Base-by-base conservation (phyloP, 2,113 vertebrate species). In the Brachyhypopomus gauderio region DNA sequence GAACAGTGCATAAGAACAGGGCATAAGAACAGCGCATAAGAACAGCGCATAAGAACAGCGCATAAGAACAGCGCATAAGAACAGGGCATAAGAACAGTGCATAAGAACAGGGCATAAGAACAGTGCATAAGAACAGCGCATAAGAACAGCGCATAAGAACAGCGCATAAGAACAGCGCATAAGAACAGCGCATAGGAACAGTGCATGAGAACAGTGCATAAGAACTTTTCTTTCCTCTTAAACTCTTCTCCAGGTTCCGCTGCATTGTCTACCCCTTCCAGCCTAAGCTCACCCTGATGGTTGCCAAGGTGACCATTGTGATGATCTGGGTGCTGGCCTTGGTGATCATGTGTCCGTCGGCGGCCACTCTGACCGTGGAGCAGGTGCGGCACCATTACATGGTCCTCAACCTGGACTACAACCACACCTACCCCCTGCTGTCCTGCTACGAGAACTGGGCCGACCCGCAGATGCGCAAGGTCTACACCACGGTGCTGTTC, bases 401-500 rank as follows among this genome's bases (percentile, higher is more conserved):
- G 87, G 87, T 95, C 19, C 66, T 89, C 87, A 83, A 90, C 9
- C 63, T 88, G 0, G 87, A 93, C 73, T 89, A 87, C 83, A 94
- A 92, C 86, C 77, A 89, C 27, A 90, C 88, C 0, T 82, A 90
- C 75, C 90, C 93, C 0, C 82, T 94, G n/a, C 93, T 92, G 86
- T 88, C 87, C 41, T 95, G 94, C 89, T 95, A 91, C 0, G 94
- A 95, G 85, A 87, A 93, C 84, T 95, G 94, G 88, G 78, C 91
- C 12, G 89, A 92, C 56, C 90, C 89, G 0, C 79, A 89, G 41
- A 95, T 94, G 94, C 91, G 89, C 22, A 95, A 90, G 66, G 85
- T 94, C 77, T 95, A 95, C 83, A 95, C 94, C 0, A 91, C 89
- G 0, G 89, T 95, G 66, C 90, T 95, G 73, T 95, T 95, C 14